A percentile compares a stretch with the other conserved stretches of the same genome.
These are phyloP conservation scores for Geococcyx californianus DNA, from an alignment of 2,113 vertebrate species.

Conservation along the genomic window DNA sequence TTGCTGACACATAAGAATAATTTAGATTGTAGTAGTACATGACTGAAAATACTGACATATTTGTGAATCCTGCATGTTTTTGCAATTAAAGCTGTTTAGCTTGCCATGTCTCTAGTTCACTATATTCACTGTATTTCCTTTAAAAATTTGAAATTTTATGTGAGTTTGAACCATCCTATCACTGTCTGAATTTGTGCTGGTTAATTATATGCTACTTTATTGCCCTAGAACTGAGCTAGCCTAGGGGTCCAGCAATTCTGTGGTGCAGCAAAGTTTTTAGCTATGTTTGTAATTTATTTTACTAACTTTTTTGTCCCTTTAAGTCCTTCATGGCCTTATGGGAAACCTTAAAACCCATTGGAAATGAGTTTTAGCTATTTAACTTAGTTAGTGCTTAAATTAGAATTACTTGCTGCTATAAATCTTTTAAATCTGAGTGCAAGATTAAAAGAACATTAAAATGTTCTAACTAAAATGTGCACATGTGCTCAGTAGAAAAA, in stretches of 20 bases:
- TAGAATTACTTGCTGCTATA: neutral
- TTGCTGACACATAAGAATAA: neutral
- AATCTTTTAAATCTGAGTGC: neutral
- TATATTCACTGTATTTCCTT: neutral
- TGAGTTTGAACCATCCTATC: neutral
- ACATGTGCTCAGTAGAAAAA: neutral
- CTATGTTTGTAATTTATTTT: neutral
- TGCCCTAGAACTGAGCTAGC: neutral
- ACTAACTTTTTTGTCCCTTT: neutral
- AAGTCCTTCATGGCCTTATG: neutral
- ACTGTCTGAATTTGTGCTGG: neutral
- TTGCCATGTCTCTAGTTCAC: neutral
- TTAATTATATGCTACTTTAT: neutral
- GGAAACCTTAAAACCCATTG: neutral
- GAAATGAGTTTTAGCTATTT: neutral
- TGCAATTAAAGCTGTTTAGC: neutral
- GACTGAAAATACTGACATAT: neutral
- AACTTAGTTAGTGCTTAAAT: neutral
- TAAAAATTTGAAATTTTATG: neutral
- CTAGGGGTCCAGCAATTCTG: neutral
- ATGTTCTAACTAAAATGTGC: neutral
- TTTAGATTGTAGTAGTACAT: neutral
- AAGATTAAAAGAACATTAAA: neutral
- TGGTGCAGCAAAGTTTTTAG: neutral
- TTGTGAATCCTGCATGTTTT: neutral